A percentile compares a stretch with the other conserved stretches of the same genome.
Conservation (phyloP, 92 coral and sea anemone species). For the Muricea muricata region DNA sequence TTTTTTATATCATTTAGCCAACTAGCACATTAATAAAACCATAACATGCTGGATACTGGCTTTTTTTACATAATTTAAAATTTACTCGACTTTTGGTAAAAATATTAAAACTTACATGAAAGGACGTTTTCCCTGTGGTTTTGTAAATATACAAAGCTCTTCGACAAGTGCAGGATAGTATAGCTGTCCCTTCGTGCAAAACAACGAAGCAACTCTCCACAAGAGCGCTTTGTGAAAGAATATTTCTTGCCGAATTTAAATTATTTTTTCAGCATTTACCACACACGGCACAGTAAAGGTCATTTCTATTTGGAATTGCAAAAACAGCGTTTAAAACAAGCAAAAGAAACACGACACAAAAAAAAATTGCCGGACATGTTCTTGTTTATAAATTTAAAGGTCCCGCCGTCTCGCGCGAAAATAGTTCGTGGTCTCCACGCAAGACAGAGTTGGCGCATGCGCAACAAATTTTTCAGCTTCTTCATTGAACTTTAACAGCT, state of each 20-base stretch:
- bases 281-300: background rate
- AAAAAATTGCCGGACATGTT: background rate
- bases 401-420: background rate
- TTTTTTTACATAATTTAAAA: background rate
- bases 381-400: background rate
- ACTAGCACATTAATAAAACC: background rate
- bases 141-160: background rate
- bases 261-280: background rate
- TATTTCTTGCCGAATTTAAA: background rate
- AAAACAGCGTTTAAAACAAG: background rate
- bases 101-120: background rate
- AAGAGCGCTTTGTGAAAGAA: background rate
- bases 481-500: too few relatives aligned
- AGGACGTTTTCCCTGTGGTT: constrained; percentile 15
- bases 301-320: background rate
- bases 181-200: background rate
- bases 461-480: background rate
- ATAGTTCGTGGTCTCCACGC: background rate
- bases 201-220: constrained; percentile 20
- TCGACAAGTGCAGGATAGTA: constrained; percentile 1
- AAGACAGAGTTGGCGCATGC: background rate
- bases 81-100: background rate
- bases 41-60: background rate
- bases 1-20: background rate
- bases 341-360: background rate